Conservation (phyloP, 2,888 invertebrate genomes). For the Bembecia ichneumoniformis region DNA sequence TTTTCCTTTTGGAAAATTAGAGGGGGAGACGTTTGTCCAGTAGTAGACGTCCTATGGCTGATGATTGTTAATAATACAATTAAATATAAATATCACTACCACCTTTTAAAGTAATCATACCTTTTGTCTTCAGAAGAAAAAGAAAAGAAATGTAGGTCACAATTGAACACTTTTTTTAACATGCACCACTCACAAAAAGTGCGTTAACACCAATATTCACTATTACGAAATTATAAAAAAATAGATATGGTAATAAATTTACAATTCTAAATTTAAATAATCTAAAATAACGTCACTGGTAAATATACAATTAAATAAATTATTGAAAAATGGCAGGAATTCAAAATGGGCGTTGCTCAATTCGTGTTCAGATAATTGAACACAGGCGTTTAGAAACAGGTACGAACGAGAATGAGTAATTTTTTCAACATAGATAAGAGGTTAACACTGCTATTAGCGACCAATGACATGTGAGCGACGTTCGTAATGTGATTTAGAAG, state of each 20-base stretch:
- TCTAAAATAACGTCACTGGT: no score
- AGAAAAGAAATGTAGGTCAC: background rate
- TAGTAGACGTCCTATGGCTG: no score
- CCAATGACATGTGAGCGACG: constrained; percentile 22
- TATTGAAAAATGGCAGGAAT: background rate
- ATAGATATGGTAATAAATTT: no score
- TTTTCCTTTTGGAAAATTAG: no score
- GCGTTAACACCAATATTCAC: no score
- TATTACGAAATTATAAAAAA: no score
- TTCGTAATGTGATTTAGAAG: constrained; percentile 37
- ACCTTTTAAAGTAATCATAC: background rate
- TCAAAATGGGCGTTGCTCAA: constrained; percentile 8
- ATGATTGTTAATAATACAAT: no score
- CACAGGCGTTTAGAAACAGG: constrained; percentile 25
- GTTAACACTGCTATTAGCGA: constrained; percentile 29
- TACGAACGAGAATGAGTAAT: constrained; percentile 44
- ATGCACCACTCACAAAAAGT: background rate
- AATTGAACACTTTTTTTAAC: background rate
- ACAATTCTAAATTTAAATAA: no score
- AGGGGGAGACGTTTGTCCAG: no score
- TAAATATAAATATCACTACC: no score
- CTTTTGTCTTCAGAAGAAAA: background rate
- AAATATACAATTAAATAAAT: no score
- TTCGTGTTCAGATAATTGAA: background rate
- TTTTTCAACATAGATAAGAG: constrained; percentile 43